These are phyloP conservation scores for Dolichotis patagonum DNA, from an alignment of 2,113 vertebrate genomes.

Conservation along the genomic window DNA sequence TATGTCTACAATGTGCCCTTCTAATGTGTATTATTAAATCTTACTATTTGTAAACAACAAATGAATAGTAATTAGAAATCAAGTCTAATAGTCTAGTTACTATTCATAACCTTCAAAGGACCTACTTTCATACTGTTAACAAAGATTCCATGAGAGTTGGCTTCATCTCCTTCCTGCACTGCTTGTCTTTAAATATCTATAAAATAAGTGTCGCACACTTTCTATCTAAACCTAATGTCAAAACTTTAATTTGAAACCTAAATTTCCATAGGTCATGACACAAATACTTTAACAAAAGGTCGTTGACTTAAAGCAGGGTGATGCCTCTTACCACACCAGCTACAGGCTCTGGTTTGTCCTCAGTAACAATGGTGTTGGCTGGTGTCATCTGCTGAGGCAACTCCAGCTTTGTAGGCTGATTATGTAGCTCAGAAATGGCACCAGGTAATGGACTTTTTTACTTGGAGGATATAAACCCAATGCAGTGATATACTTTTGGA, in stretches of 20 bases:
- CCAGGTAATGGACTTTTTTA: not conserved
- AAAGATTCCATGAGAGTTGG: not conserved
- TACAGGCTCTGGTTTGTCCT: not conserved
- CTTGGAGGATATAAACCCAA: not conserved
- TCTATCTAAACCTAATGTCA: not conserved
- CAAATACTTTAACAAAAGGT: constrained; percentile 31
- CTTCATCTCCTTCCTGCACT: not conserved
- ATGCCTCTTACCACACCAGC: not conserved
- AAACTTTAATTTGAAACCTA: constrained; percentile 14
- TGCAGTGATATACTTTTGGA: not conserved
- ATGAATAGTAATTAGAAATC: not conserved
- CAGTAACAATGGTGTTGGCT: not conserved
- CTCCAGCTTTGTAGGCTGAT: not conserved
- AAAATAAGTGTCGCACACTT: not conserved
- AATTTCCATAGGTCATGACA: not conserved
- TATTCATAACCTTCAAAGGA: not conserved
- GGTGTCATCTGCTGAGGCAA: not conserved
- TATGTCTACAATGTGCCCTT: not conserved
- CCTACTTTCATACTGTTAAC: not conserved
- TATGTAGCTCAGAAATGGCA: not conserved
- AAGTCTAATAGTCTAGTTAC: not conserved
- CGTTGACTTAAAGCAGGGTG: not conserved
- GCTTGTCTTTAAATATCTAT: not conserved
- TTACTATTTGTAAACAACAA: not conserved
- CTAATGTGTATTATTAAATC: not conserved